Conservation (phyloP, 2,797 vertebrate genomes). For the Liparis tanakae region DNA sequence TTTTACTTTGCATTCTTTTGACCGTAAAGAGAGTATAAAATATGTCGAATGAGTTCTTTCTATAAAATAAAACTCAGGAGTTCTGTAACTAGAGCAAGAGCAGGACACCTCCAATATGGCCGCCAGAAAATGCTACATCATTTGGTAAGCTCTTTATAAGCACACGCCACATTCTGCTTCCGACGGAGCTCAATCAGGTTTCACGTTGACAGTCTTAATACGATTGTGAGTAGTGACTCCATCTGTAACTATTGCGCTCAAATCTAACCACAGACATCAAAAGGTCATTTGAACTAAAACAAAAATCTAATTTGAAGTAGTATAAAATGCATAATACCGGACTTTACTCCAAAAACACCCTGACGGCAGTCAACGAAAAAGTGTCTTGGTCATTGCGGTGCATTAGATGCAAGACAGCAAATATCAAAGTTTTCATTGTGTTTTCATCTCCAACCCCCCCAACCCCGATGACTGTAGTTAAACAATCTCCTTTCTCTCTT, state of each 20-base stretch:
- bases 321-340: constrained; percentile 24
- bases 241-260: constrained; percentile 17
- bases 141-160: constrained; percentile 14
- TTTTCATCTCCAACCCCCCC: constrained; percentile 41
- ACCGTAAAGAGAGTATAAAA: neutral
- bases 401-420: constrained; percentile 21
- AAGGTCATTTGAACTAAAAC: constrained; percentile 21
- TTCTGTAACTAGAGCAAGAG: neutral
- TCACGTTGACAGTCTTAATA: constrained; percentile 17
- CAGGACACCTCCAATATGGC: constrained; percentile 3
- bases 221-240: constrained; percentile 7
- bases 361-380: constrained; percentile 13
- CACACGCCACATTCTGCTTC: constrained; percentile 12
- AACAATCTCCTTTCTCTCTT: constrained; percentile 83
- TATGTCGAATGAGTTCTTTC: neutral
- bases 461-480: constrained; percentile 70
- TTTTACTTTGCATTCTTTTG: neutral
- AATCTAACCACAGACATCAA: constrained; percentile 23
- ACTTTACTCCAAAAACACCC: constrained; percentile 30
- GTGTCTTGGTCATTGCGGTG: constrained; percentile 29
- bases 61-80: constrained; percentile 3
- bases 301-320: constrained; percentile 33
- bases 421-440: constrained; percentile 57
- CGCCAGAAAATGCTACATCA: constrained; percentile 20
- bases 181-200: constrained; percentile 16